phyloP scores from a whole-genome alignment of 2,888 invertebrate species.

The Omphaloscelis lunosa region DNA sequence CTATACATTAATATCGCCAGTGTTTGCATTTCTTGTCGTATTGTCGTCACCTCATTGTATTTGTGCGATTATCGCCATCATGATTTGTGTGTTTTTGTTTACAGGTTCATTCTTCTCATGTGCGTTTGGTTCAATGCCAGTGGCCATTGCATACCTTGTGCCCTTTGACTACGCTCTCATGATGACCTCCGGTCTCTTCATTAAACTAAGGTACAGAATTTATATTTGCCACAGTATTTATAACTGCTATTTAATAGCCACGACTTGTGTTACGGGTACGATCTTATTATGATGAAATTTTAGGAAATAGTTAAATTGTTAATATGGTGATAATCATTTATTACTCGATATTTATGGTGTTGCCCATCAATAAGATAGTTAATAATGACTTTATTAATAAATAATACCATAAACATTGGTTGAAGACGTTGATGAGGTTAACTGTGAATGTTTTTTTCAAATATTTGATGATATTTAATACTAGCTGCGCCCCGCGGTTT shows the following conservation, averaged over 20 bases:
- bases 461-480: too few species aligned
- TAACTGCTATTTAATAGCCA: not conserved
- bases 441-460: not conserved
- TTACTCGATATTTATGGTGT: not conserved
- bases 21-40: not conserved
- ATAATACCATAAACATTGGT: not conserved
- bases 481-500: too few species aligned
- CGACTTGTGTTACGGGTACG: not conserved
- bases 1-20: not conserved
- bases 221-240: not conserved
- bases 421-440: not conserved
- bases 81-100: slow-evolving; percentile 8
- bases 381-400: not conserved
- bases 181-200: slow-evolving; percentile 96
- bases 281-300: slow-evolving; percentile 6
- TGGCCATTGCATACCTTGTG: slow-evolving; percentile 95
- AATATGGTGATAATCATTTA: not conserved
- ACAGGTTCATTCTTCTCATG: slow-evolving; percentile 96
- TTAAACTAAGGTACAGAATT: slow-evolving; percentile 93
- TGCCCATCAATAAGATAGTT: not conserved
- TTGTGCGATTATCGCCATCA: not conserved
- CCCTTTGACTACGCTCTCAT: slow-evolving; percentile 96
- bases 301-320: not conserved
- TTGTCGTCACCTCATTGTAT: not conserved
- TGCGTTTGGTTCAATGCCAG: slow-evolving; percentile 94